A percentile compares a stretch with the other conserved stretches of the same genome.
Evolutionary conservation across 2,113 vertebrate genomes (phyloP).

Genomic region (Mesoclemmys tuberculata): DNA sequence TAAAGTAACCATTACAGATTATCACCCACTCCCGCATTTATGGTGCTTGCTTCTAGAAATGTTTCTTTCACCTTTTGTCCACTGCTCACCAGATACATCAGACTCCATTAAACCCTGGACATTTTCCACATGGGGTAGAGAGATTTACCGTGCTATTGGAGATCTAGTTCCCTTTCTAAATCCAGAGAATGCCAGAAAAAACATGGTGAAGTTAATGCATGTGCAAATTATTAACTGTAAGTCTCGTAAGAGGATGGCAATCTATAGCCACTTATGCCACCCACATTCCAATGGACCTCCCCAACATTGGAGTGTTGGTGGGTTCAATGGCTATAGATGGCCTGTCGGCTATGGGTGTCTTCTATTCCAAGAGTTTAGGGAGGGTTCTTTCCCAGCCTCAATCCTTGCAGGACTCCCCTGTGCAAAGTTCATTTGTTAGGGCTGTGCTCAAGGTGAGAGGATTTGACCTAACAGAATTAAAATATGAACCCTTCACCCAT

Average conservation of each 20-base stretch:
- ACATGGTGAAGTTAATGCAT: neutral
- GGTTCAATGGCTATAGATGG: conserved; percentile 12
- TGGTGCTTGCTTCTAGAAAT: neutral
- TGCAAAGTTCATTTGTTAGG: neutral
- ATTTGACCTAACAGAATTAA: neutral
- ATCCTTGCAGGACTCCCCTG: neutral
- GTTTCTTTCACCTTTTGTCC: neutral
- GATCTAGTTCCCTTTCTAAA: neutral
- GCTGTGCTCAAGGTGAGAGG: neutral
- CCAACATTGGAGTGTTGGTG: neutral
- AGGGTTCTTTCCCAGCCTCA: neutral
- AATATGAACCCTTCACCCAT: neutral
- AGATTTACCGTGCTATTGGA: neutral
- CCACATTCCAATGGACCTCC: neutral
- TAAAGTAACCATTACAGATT: conserved; percentile 69
- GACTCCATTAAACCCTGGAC: neutral
- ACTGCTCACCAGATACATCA: neutral
- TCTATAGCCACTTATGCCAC: too few species aligned
- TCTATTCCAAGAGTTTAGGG: neutral
- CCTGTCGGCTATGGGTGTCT: neutral
- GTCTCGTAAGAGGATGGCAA: neutral
- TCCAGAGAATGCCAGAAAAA: conserved; percentile 10
- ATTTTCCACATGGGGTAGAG: neutral
- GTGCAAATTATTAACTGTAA: neutral
- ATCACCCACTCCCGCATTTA: neutral